Evolutionary conservation across 2,888 invertebrate species (phyloP), one percentile per base, ranked within the genome.

Genomic region (Toxonevra muliebris): DNA sequence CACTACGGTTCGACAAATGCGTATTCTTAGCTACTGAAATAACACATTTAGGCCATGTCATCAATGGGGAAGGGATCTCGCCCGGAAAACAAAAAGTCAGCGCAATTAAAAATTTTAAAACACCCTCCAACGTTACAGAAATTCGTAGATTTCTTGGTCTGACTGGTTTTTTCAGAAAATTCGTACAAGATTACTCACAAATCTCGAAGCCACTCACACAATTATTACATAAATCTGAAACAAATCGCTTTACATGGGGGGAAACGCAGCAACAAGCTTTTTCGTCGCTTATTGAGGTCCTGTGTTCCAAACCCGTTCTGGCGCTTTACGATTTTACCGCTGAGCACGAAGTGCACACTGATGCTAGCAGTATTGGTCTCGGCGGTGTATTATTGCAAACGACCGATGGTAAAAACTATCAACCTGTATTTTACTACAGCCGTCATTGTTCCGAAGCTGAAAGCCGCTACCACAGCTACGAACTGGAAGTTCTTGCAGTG

Each of bases 1-100:
- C 68, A 12, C 43, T 72, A n/a, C 64, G 72, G 11, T 15, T 63
- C 20, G 66, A 69, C 11, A 72, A 71, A 43, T 72, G 71, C 53
- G 59, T 55, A 45, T 70, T 73, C 41, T 54, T 71, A 45, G 43
- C 43, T 19, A 42, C 40, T 1, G 66, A 69, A 45, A 68, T 74
- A 12, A 48, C 55, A 12, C 62, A 69, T 50, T 50, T 73, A 7
- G 72, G 70, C 1, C 71, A 74, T 50, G 55, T 54, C 9, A 41
- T 70, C 13, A 60, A 50, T 61, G 62, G 61, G 50, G 63, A 68
- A 4, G 69, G 73, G 4, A 67, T 74, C 9, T 41, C 50, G 13
- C 73, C 71, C 2, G 71, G 73, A 45, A 48, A 64, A 10, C 62
- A 65, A 19, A 71, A 69, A 48, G 54, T 68, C 2, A 54, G 15